These are phyloP conservation scores for Naja naja DNA, from an alignment of 2,113 vertebrate species.

Conservation along the genomic window DNA sequence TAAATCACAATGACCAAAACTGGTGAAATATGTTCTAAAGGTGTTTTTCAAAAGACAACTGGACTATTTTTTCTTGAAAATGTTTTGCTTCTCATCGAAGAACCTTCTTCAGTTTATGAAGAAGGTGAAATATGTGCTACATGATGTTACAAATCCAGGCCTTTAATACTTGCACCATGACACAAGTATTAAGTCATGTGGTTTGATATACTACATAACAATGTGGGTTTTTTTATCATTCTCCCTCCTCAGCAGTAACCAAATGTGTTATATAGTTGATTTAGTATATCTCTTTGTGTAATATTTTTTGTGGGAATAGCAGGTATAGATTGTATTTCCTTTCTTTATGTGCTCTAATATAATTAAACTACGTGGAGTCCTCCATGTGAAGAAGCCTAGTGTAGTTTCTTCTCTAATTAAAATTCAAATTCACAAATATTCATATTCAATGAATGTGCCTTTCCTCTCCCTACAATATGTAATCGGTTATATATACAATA, in stretches of 20 bases:
- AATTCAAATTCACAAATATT: neutral
- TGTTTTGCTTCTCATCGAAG: too few species aligned
- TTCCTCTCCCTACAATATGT: neutral
- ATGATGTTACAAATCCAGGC: neutral
- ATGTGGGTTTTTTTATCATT: neutral
- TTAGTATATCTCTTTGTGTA: neutral
- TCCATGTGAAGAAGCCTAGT: constrained; percentile 46
- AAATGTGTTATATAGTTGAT: neutral
- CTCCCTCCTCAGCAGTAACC: neutral
- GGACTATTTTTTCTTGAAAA: too few species aligned
- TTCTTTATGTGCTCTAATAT: constrained; percentile 9
- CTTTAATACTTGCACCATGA: neutral
- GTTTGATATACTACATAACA: neutral
- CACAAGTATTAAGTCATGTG: neutral
- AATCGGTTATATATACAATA: neutral
- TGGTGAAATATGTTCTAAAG: neutral
- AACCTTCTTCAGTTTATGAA: too few species aligned
- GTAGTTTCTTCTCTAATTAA: constrained; percentile 1
- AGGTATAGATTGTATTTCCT: neutral
- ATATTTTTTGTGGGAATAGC: neutral
- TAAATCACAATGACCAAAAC: neutral
- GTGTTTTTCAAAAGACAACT: too few species aligned
- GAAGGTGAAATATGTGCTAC: neutral
- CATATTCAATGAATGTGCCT: neutral
- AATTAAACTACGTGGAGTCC: constrained; percentile 30